Percentiles rank a stretch among this genome's conserved stretches.
phyloP scores from a whole-genome alignment of 2,797 vertebrate genomes.

The Brotula barbata region DNA sequence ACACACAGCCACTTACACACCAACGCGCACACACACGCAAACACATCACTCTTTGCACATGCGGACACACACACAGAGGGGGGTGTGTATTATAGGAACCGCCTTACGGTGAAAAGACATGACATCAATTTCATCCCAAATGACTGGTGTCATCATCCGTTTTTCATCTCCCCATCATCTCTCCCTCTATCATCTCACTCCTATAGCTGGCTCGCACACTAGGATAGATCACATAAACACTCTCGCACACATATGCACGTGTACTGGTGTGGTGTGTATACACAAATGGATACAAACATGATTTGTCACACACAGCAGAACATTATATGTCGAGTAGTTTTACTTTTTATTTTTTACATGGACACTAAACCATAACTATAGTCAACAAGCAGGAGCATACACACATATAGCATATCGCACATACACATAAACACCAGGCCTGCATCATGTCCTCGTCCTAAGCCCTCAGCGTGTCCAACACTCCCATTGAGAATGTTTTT shows the following conservation, averaged over 20 bases:
- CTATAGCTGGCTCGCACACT: slow-evolving; percentile 32
- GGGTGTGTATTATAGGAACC: slow-evolving; percentile 42
- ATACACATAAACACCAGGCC: slow-evolving; percentile 49
- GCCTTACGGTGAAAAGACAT: slow-evolving; percentile 54
- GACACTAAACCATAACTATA: slow-evolving; percentile 14
- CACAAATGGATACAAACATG: slow-evolving; percentile 10
- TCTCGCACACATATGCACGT: slow-evolving; percentile 6
- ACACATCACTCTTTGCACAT: slow-evolving; percentile 29
- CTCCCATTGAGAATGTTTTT: slow-evolving; percentile 71
- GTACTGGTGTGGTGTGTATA: slow-evolving; percentile 8
- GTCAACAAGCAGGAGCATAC: slow-evolving; percentile 29
- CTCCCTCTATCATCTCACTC: slow-evolving; percentile 23
- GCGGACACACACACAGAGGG: slow-evolving; percentile 6
- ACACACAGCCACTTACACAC: slow-evolving; percentile 25
- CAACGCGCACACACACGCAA: slow-evolving; percentile 25
- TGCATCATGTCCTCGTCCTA: slow-evolving; percentile 50
- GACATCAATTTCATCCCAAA: slow-evolving; percentile 69
- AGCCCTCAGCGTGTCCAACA: slow-evolving; percentile 66
- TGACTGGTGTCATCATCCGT: slow-evolving; percentile 62
- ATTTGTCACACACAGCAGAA: slow-evolving; percentile 6
- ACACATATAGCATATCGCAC: slow-evolving; percentile 24
- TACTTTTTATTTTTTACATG: slow-evolving; percentile 22
- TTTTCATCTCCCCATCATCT: slow-evolving; percentile 58
- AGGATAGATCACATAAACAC: slow-evolving; percentile 40
- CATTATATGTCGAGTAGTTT: no score